Evolutionary conservation across 2,113 vertebrate genomes (phyloP).

Genomic region (Hepsetus odoe): DNA sequence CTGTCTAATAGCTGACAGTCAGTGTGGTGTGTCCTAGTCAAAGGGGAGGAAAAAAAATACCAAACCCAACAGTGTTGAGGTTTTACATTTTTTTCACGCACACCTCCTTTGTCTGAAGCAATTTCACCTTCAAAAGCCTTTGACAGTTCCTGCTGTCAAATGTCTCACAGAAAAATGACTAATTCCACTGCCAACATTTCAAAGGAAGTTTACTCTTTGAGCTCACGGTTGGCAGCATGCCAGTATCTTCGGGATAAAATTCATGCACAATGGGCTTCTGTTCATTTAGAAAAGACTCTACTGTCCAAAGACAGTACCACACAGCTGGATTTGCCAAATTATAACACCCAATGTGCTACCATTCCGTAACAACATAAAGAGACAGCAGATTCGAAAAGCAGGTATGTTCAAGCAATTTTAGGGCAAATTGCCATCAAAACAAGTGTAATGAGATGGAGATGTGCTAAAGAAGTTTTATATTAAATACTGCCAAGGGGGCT

Average conservation of each 20-base stretch:
- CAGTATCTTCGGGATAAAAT: neutral
- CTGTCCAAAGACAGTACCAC: neutral
- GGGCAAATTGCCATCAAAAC: neutral
- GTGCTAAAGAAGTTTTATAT: no score
- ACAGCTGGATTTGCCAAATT: neutral
- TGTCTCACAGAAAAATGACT: neutral
- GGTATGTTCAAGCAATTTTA: neutral
- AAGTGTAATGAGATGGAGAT: no score
- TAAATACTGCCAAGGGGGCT: neutral
- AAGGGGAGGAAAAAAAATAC: neutral
- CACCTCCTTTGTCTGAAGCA: neutral
- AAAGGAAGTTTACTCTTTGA: neutral
- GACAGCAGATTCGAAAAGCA: no score
- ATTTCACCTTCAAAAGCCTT: constrained; percentile 2
- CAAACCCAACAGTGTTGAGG: neutral
- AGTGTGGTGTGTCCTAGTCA: no score
- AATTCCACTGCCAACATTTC: neutral
- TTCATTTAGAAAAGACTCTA: neutral
- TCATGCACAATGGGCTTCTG: neutral
- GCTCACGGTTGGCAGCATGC: neutral
- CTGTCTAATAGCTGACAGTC: no score
- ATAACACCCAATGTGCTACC: neutral
- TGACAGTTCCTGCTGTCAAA: neutral
- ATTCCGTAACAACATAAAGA: neutral
- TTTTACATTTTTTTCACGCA: neutral